phyloP scores from a whole-genome alignment of 2,888 invertebrate genomes.

The Acanthosoma haemorrhoidale region DNA sequence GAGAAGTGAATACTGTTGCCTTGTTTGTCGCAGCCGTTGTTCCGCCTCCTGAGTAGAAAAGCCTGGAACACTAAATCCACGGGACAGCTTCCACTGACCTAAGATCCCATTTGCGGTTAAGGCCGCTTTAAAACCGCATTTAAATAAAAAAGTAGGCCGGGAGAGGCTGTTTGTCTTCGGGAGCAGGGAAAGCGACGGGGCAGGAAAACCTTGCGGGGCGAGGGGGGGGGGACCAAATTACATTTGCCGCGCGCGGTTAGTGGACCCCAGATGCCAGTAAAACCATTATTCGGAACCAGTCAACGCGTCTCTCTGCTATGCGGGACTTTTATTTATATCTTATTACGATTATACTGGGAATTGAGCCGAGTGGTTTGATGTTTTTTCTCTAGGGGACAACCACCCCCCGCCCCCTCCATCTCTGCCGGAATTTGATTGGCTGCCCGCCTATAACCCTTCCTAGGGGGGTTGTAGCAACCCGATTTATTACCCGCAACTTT shows the following conservation, averaged over 20 bases:
- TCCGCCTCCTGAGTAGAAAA: background rate
- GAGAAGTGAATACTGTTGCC: background rate
- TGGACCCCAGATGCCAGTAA: constrained; percentile 39
- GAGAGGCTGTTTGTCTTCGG: background rate
- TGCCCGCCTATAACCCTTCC: constrained; percentile 14
- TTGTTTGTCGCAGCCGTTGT: background rate
- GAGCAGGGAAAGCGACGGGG: background rate
- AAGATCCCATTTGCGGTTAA: constrained; percentile 20
- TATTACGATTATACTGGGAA: constrained; percentile 43
- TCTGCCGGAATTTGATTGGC: constrained; percentile 21
- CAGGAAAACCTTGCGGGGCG: background rate
- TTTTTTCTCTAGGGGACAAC: background rate
- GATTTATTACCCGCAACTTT: constrained; percentile 8
- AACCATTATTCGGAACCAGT: constrained; percentile 37
- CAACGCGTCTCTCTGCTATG: constrained; percentile 32
- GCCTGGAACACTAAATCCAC: too few relatives aligned
- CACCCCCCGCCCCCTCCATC: background rate
- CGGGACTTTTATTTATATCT: constrained; percentile 38
- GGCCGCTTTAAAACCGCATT: constrained; percentile 22
- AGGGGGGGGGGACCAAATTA: constrained; percentile 16
- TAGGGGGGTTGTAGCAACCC: background rate
- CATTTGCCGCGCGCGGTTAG: constrained; percentile 31
- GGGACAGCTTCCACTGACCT: too few relatives aligned
- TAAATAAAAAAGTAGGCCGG: constrained; percentile 18
- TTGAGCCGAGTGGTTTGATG: constrained; percentile 16